A percentile compares a stretch with the other conserved stretches of the same genome.
Evolutionary conservation across 2,888 invertebrate species (phyloP).

Genomic region (Eulithis prunata): DNA sequence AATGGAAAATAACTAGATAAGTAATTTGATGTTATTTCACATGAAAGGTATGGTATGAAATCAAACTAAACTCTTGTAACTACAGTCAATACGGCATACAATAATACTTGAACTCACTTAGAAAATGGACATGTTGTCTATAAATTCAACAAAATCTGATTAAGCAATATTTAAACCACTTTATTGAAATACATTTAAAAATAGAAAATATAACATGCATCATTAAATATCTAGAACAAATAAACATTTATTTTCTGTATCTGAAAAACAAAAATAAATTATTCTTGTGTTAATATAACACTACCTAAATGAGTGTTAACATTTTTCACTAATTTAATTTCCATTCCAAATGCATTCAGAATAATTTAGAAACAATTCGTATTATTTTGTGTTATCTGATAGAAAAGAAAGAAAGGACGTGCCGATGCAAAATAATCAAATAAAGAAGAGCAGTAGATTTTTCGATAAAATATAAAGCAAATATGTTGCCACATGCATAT

Average conservation of each 20-base stretch:
- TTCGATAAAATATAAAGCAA: not conserved
- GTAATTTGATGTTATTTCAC: too few species aligned
- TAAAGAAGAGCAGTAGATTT: not conserved
- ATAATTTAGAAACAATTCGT: constrained; percentile 4
- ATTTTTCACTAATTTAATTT: too few species aligned
- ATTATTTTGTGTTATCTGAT: constrained; percentile 3
- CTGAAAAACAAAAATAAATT: constrained; percentile 43
- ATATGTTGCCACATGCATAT: not conserved
- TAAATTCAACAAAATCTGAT: not conserved
- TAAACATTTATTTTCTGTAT: constrained; percentile 36
- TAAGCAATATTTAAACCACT: not conserved
- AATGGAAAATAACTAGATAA: too few species aligned
- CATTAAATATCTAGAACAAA: constrained; percentile 37
- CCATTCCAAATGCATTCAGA: constrained; percentile 5
- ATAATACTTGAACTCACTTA: too few species aligned
- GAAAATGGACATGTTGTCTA: too few species aligned
- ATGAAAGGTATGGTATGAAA: too few species aligned
- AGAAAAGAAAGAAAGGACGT: constrained; percentile 31
- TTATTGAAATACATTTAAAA: constrained; percentile 14
- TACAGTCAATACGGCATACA: too few species aligned
- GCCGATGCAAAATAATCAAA: constrained; percentile 23
- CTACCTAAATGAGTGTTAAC: too few species aligned
- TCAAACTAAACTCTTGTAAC: too few species aligned
- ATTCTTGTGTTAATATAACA: too few species aligned
- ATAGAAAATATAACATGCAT: constrained; percentile 20